phyloP scores from a whole-genome alignment of 64 coral and sea anemone species.

The Pachyseris speciosa region DNA sequence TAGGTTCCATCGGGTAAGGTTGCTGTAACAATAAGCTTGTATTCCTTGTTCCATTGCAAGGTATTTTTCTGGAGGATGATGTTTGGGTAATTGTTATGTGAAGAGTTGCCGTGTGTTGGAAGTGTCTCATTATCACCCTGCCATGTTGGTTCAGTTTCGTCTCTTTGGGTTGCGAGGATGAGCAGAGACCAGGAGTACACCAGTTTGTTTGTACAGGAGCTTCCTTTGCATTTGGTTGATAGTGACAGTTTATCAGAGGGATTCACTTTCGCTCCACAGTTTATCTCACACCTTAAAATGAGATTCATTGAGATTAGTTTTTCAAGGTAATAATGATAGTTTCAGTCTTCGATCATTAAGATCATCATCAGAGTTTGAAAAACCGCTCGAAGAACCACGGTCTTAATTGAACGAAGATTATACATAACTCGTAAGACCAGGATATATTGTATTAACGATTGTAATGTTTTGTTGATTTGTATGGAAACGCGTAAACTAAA shows the following conservation, averaged over 20 bases:
- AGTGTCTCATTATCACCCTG: not conserved
- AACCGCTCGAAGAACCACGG: too few species aligned
- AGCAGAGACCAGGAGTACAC: slow-evolving; percentile 60
- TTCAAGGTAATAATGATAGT: not conserved
- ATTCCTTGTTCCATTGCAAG: slow-evolving; percentile 24
- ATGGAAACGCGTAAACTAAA: too few species aligned
- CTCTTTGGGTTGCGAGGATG: not conserved
- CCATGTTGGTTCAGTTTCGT: not conserved
- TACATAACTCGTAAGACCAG: too few species aligned
- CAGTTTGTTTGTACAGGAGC: slow-evolving; percentile 33
- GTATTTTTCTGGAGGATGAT: slow-evolving; percentile 27
- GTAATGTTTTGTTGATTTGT: too few species aligned
- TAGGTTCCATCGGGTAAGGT: slow-evolving; percentile 13
- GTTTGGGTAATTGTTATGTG: slow-evolving; percentile 12
- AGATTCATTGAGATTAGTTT: not conserved
- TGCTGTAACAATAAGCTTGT: slow-evolving; percentile 60
- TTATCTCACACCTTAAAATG: slow-evolving; percentile 75
- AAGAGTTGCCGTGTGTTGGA: not conserved
- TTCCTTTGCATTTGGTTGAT: slow-evolving; percentile 31
- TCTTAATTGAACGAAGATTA: too few species aligned
- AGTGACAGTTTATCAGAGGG: slow-evolving; percentile 64
- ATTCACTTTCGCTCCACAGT: slow-evolving; percentile 74
- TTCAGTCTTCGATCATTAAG: too few species aligned
- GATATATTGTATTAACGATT: too few species aligned
- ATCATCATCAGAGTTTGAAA: too few species aligned